These are phyloP conservation scores for Physocephala rufipes DNA, from an alignment of 2,888 invertebrate genomes.

Conservation along the genomic window DNA sequence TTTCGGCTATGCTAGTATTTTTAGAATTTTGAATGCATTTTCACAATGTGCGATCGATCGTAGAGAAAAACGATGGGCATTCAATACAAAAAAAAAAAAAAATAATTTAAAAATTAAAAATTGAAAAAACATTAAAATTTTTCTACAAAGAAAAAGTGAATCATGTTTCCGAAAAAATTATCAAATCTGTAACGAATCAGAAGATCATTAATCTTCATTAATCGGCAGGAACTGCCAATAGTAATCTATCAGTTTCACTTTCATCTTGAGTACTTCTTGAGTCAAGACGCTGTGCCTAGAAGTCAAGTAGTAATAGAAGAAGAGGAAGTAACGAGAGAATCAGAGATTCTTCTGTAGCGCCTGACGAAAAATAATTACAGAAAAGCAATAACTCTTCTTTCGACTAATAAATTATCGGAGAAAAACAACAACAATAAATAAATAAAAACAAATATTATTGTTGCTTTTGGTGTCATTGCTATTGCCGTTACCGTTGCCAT, in stretches of 20 bases:
- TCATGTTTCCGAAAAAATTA: no score
- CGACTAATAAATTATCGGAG: slow-evolving; percentile 60
- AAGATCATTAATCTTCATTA: no score
- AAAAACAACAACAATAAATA: slow-evolving; percentile 55
- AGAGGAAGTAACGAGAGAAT: no score
- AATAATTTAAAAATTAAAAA: neutral
- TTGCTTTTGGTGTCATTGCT: slow-evolving; percentile 8
- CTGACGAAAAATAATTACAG: slow-evolving; percentile 35
- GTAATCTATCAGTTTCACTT: slow-evolving; percentile 15
- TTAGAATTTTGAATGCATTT: no score
- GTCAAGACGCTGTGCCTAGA: neutral
- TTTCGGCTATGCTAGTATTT: no score
- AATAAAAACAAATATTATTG: neutral
- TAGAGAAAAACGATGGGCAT: no score
- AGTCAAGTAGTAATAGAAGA: no score
- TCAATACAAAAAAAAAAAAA: neutral
- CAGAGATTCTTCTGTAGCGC: neutral
- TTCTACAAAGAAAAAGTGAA: no score
- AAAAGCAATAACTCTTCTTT: slow-evolving; percentile 50
- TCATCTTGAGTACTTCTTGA: slow-evolving; percentile 1
- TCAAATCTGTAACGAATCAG: no score
- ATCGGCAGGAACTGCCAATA: no score
- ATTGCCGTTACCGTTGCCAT: slow-evolving; percentile 4
- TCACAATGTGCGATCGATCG: no score
- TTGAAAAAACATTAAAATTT: neutral